Percentiles rank a stretch among this genome's conserved stretches.
These are phyloP conservation scores for Tyria jacobaeae DNA, from an alignment of 2,888 invertebrate genomes.

Conservation along the genomic window DNA sequence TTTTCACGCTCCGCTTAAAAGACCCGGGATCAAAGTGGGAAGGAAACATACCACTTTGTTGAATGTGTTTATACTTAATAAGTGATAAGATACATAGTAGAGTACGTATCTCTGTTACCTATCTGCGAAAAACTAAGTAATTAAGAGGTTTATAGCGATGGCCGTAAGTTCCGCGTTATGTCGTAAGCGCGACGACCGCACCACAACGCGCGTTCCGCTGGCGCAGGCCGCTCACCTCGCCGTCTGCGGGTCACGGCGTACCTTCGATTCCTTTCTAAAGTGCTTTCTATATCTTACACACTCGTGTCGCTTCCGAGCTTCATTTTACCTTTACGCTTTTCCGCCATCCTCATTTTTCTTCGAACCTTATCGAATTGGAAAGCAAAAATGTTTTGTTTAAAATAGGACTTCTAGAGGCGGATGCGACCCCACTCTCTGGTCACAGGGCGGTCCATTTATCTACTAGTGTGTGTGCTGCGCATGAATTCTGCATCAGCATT, in stretches of 20 bases:
- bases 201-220: slow-evolving; percentile 40
- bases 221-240: slow-evolving; percentile 76
- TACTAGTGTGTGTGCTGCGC: slow-evolving; percentile 65
- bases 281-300: slow-evolving; percentile 81
- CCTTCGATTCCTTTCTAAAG: slow-evolving; percentile 86
- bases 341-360: slow-evolving; percentile 64
- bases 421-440: slow-evolving; percentile 60
- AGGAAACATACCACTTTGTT: too few relatives aligned
- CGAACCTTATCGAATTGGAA: slow-evolving; percentile 63
- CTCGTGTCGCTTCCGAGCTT: slow-evolving; percentile 63
- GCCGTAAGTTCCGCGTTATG: slow-evolving; percentile 79
- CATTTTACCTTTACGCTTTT: slow-evolving; percentile 71
- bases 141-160: slow-evolving; percentile 84
- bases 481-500: slow-evolving; percentile 80
- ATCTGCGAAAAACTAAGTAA: slow-evolving; percentile 71
- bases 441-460: slow-evolving; percentile 65
- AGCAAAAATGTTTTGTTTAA: slow-evolving; percentile 53
- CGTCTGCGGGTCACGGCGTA: slow-evolving; percentile 79
- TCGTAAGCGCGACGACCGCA: slow-evolving; percentile 61
- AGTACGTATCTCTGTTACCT: slow-evolving; percentile 44
- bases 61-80: not conserved
- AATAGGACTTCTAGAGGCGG: slow-evolving; percentile 53
- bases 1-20: too few relatives aligned
- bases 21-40: too few relatives aligned
- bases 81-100: slow-evolving; percentile 18